Evolutionary conservation across 1,140 invertebrate species (phyloP).

Genomic region (Homalodisca vitripennis): DNA sequence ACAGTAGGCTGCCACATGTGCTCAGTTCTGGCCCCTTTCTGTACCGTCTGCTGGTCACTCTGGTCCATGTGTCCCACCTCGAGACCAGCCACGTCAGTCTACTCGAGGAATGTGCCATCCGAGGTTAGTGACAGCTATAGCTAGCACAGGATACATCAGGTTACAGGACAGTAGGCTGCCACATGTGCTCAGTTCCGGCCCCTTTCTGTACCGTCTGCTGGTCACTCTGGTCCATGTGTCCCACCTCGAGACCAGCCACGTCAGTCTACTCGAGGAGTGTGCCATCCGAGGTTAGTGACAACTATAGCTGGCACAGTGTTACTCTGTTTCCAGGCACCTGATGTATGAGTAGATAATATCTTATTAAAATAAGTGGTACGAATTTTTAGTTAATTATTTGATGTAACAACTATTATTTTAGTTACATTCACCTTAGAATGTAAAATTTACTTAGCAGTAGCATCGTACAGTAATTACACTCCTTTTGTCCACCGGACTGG

Average conservation of each 20-base stretch:
- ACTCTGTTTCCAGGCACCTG: no score
- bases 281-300: conserved; percentile 50
- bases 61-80: conserved; percentile 55
- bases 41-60: conserved; percentile 52
- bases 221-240: conserved; percentile 55
- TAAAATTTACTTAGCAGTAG: no score
- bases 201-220: conserved; percentile 54
- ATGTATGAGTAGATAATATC: no score
- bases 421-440: no score
- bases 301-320: no score
- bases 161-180: conserved; percentile 55
- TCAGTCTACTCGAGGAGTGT: conserved; percentile 56
- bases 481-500: no score
- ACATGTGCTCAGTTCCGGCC: conserved; percentile 51
- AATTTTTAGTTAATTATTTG: no score
- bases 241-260: conserved; percentile 52
- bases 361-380: no score
- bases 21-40: conserved; percentile 53
- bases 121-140: conserved; percentile 51
- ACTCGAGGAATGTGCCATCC: conserved; percentile 53
- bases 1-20: conserved; percentile 53
- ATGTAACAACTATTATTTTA: no score
- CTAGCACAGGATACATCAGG: conserved; percentile 62
- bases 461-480: no score
- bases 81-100: conserved; percentile 53